Conservation (phyloP, 2,113 vertebrate species). For the Osmerus mordax region DNA sequence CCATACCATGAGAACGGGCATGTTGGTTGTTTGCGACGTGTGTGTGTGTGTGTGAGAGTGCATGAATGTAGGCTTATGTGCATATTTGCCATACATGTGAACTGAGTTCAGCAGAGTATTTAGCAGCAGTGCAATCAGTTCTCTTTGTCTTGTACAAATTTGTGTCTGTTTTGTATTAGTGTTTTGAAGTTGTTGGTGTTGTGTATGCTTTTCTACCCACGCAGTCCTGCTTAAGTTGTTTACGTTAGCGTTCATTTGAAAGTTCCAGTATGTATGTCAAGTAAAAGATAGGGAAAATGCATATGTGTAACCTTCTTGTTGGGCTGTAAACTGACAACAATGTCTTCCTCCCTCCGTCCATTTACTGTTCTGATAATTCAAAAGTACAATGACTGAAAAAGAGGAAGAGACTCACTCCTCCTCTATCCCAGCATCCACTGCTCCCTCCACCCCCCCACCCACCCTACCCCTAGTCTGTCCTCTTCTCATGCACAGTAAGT, state of each 20-base stretch:
- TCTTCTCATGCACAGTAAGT: constrained; percentile 63
- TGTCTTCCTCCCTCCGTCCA: constrained; percentile 29
- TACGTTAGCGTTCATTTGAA: no score
- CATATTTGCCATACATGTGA: neutral
- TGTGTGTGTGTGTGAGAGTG: constrained; percentile 31
- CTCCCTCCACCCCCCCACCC: constrained; percentile 59
- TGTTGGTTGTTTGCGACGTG: constrained; percentile 47
- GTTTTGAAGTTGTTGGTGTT: neutral
- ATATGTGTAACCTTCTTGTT: constrained; percentile 30
- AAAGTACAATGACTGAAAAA: constrained; percentile 29
- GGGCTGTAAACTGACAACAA: constrained; percentile 48
- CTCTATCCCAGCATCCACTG: constrained; percentile 66
- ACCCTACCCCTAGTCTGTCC: constrained; percentile 63
- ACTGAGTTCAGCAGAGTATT: no score
- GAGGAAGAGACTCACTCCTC: constrained; percentile 36
- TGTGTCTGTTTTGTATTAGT: neutral
- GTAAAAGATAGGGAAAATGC: constrained; percentile 16
- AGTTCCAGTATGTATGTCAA: neutral
- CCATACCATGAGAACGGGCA: constrained; percentile 82
- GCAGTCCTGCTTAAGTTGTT: no score
- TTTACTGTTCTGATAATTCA: constrained; percentile 43
- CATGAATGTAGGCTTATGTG: neutral
- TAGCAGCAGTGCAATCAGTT: no score
- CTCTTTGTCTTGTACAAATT: no score
- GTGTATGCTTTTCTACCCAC: no score